Conservation (phyloP, 2,113 vertebrate genomes). For the Etia nguti region DNA sequence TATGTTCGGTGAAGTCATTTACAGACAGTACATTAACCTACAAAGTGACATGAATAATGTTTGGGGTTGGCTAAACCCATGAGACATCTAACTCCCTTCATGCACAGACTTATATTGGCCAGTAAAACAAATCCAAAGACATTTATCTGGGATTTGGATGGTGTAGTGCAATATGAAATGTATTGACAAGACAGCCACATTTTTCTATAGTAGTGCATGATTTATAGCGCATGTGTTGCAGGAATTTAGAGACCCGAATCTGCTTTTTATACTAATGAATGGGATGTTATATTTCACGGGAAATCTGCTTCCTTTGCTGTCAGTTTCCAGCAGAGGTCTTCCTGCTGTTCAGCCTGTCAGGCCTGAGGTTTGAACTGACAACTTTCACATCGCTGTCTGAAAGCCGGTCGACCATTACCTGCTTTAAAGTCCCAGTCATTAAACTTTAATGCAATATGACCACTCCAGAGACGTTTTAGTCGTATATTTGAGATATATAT, state of each 20-base stretch:
- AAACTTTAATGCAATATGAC: not conserved
- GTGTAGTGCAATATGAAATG: not conserved
- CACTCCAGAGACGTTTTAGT: not conserved
- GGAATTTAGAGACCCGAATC: not conserved
- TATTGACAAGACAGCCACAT: not conserved
- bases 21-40: not conserved
- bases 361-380: not conserved
- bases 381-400: not conserved
- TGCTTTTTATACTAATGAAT: not conserved
- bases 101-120: not conserved
- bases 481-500: not conserved
- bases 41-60: not conserved
- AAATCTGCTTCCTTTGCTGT: not conserved
- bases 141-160: not conserved
- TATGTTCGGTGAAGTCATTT: not conserved
- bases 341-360: slow-evolving; percentile 7
- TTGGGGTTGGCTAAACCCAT: not conserved
- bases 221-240: not conserved
- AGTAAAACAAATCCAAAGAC: not conserved
- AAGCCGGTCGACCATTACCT: not conserved
- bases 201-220: not conserved
- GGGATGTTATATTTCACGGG: not conserved
- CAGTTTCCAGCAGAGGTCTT: not conserved
- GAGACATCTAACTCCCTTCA: not conserved
- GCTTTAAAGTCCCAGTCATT: not conserved